Conservation (phyloP, 2,888 invertebrate species). For the Zygothrica quintamaculata region DNA sequence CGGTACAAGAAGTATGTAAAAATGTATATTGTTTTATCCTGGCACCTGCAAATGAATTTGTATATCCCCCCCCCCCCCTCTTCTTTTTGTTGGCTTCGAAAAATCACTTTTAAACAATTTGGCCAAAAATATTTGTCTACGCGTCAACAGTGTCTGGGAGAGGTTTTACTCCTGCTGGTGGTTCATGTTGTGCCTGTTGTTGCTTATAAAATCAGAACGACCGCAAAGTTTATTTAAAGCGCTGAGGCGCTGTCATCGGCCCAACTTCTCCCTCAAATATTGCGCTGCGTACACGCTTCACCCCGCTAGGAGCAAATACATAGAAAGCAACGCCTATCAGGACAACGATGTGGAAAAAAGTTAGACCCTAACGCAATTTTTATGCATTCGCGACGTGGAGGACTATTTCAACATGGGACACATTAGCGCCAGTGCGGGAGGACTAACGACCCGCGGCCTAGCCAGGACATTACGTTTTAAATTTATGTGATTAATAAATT, state of each 20-base stretch:
- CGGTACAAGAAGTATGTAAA: conserved; percentile 11
- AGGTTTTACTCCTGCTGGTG: conserved; percentile 19
- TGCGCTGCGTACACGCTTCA: neutral
- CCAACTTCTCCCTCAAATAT: conserved; percentile 2
- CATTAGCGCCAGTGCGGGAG: conserved; percentile 65
- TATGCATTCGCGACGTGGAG: conserved; percentile 60
- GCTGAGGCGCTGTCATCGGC: conserved; percentile 35
- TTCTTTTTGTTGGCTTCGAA: conserved; percentile 13
- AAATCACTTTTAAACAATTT: conserved; percentile 81
- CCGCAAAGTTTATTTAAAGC: conserved; percentile 78
- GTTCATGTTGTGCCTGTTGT: conserved; percentile 9
- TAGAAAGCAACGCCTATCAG: neutral
- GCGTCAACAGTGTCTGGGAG: conserved; percentile 65
- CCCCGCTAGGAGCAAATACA: neutral
- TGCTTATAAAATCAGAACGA: conserved; percentile 49
- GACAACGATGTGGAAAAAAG: conserved; percentile 36
- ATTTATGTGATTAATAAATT: conserved; percentile 82
- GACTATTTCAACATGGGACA: conserved; percentile 71
- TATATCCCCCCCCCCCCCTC: conserved; percentile 16
- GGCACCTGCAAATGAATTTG: conserved; percentile 46
- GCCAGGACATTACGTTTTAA: conserved; percentile 75
- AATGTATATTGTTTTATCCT: conserved; percentile 36
- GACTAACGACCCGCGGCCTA: conserved; percentile 57
- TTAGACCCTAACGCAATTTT: conserved; percentile 71
- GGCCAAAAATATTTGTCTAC: conserved; percentile 72